Percentiles rank a stretch among this genome's conserved stretches.
Evolutionary conservation across 1,140 invertebrate species (phyloP).

Genomic region (Mactra quadrangularis): DNA sequence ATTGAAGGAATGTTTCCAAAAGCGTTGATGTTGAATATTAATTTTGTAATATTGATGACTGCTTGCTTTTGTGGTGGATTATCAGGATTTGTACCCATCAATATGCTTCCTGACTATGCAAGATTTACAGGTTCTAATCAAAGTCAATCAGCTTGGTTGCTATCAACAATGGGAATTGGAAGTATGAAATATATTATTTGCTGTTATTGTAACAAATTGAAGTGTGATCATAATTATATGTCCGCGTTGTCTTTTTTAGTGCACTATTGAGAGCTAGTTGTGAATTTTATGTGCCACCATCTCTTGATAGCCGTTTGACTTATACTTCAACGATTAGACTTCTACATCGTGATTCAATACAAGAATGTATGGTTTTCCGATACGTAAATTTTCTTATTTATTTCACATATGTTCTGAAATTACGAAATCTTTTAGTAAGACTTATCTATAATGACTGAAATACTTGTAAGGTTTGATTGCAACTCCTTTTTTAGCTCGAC

Average conservation of each 20-base stretch:
- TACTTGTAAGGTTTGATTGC: too few relatives aligned
- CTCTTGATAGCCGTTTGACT: too few relatives aligned
- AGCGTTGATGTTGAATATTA: conserved; percentile 15
- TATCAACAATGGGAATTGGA: conserved; percentile 43
- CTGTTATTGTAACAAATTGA: neutral
- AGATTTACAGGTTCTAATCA: neutral
- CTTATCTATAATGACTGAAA: too few relatives aligned
- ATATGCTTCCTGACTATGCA: conserved; percentile 45
- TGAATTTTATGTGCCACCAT: too few relatives aligned
- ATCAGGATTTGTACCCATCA: conserved; percentile 23
- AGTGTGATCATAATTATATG: neutral
- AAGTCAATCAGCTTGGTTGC: conserved; percentile 2
- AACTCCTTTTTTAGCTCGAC: too few relatives aligned
- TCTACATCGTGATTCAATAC: too few relatives aligned
- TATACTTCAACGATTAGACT: too few relatives aligned
- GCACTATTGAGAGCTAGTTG: neutral
- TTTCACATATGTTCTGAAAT: too few relatives aligned
- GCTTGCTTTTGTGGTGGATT: neutral
- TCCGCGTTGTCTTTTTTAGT: neutral
- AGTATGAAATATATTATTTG: neutral
- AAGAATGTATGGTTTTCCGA: too few relatives aligned
- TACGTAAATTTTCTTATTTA: too few relatives aligned
- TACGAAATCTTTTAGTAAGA: too few relatives aligned
- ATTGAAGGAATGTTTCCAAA: conserved; percentile 42
- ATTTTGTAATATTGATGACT: conserved; percentile 42